Base-by-base conservation (phyloP, 2,113 vertebrate species). In the Tychaedon coryphoeus region DNA sequence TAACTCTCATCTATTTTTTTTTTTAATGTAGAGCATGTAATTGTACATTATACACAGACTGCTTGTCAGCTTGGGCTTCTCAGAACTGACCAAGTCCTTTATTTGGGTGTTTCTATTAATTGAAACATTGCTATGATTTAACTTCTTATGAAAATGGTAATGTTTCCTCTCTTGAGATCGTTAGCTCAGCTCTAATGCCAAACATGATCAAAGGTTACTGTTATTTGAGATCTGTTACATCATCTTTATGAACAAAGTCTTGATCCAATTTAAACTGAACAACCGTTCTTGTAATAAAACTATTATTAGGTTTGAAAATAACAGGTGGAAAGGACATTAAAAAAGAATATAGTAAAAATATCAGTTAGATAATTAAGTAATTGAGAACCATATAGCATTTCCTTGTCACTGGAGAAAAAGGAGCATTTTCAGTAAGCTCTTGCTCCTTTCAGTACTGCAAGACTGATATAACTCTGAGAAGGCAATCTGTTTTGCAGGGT, bases 171-270 rank as follows among this genome's bases (percentile, higher is more conserved):
- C 54, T 75, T 72, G 66, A 89, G 77, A 82, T 79, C 17, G 34
- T 33, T 89, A 56, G 73, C 74, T 94, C 48, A 75, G 42, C 33
- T 66, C 34, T 51, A 36, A 17, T 73, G 78, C 42, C 34, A 82
- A 89, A 85, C 19, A 38, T 42, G 69, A 90, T 92, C 70, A 96
- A 87, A 91, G n/a, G 70, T 92, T 91, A 69, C 45, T 90, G 50
- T 33, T 77, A 33, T 73, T 76, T 73, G 62, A 79, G 51, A 73
- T 66, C 34, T 74, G 23, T 64, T 93, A 47, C 5, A 2, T 82
- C 56, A 82, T 79, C 43, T 90, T 73, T 56, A 48, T 48, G 42
- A 85, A 64, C 51, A 45, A 92, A 86, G 33, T 45, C 51, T 74
- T 64, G 57, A 36, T 90, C 9, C 56, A 74, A 67, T 94, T 86